Evolutionary conservation across 2,797 vertebrate genomes (phyloP), one percentile per base, ranked within the genome.

Genomic region (Silurus lanzhouensis): DNA sequence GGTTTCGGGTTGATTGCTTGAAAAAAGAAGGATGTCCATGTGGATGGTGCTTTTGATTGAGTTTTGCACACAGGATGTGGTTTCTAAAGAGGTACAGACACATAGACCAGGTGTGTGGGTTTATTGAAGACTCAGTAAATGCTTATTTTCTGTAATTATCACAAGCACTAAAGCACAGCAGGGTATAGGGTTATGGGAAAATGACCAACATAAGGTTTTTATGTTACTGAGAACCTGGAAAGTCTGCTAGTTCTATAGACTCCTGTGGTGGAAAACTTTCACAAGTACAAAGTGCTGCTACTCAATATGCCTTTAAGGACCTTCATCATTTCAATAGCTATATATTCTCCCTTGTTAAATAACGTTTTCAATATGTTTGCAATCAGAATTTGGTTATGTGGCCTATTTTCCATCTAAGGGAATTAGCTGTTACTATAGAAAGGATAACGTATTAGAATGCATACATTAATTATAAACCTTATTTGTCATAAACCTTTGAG

Each of bases 71-170:
- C 1, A n/a, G 58, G 2, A 27, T 44, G 38, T 25, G 10, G 55
- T 64, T 80, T 64, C 38, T 64, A 64, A 48, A 48, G 20, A n/a
- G 38, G 60, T 78, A 61, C 19, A 61, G 6, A 61, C 38, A 48
- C 13, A 63, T 48, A 14, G 38, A 38, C 31, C 38, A 80, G 60
- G 60, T 80, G 22, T 80, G 60, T 48, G 77, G 0, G 77, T 80
- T 61, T 77, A 77, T 77, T 77, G 57, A 77, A 58, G 25, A 58
- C 74, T 63, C 31, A 9, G 77, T 64, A 80, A 64, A 48, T 48
- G 14, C 7, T 5, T 5, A 25, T 63, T 46, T 6, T 61, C 58
- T 80, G 38, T 48, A 64, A 80, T 64, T 64, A 80, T 46, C 13
- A 38, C 77, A 80, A 48, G 19, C 22, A 48, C 7, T 46, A 48